Evolutionary conservation across 30 jellyfish, hydroid and myxozoan species (phyloP).

Genomic region (Aurelia aurita complex sp. Pacific): DNA sequence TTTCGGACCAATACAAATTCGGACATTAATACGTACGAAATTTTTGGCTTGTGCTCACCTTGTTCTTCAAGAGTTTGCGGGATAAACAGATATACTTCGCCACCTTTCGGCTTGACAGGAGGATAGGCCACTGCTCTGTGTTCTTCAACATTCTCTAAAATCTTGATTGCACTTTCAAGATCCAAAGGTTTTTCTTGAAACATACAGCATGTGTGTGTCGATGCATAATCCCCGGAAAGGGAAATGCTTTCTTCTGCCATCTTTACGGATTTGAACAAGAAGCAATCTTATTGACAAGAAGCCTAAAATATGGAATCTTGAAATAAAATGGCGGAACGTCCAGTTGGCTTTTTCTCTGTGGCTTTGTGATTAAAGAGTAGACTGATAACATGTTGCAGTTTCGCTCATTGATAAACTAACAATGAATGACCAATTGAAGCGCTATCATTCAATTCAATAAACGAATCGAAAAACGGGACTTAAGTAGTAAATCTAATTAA

Average conservation of each 20-base stretch:
- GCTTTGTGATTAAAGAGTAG: not conserved
- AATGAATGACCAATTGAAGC: no score
- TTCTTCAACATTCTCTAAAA: slow-evolving; percentile 78
- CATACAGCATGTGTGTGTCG: slow-evolving; percentile 55
- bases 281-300: not conserved
- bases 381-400: not conserved
- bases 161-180: slow-evolving; percentile 80
- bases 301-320: slow-evolving; percentile 63
- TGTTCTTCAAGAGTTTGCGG: slow-evolving; percentile 80
- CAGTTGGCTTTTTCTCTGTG: slow-evolving; percentile 38
- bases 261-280: not conserved
- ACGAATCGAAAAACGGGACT: no score
- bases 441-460: no score
- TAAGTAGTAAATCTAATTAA: no score
- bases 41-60: slow-evolving; percentile 36
- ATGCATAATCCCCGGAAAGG: slow-evolving; percentile 57
- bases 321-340: slow-evolving; percentile 73
- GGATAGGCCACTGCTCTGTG: slow-evolving; percentile 75
- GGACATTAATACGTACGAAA: no score
- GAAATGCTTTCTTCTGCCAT: slow-evolving; percentile 43
- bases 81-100: slow-evolving; percentile 80
- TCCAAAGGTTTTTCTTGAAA: slow-evolving; percentile 76
- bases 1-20: no score
- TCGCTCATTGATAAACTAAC: no score
- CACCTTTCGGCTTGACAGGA: slow-evolving; percentile 93